A percentile compares a stretch with the other conserved stretches of the same genome.
phyloP scores from a whole-genome alignment of 2,888 invertebrate genomes.

The Agonopterix heracliana region DNA sequence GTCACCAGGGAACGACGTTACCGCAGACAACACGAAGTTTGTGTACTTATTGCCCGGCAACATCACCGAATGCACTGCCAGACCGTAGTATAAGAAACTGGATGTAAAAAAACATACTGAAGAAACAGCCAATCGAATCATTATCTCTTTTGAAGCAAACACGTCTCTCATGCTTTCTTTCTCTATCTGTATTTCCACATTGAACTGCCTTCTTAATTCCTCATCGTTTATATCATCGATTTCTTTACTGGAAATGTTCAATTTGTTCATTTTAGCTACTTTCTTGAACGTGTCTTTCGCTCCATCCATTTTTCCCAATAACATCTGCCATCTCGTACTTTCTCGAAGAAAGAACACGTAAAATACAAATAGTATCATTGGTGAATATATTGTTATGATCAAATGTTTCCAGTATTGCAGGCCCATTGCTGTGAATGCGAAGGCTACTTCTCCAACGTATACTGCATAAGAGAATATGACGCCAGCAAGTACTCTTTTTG shows the following conservation, averaged over 20 bases:
- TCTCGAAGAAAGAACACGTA: conserved; percentile 44
- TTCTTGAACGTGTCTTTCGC: conserved; percentile 43
- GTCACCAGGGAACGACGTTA: conserved; percentile 57
- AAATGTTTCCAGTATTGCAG: conserved; percentile 52
- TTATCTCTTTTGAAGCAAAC: conserved; percentile 47
- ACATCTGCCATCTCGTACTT: conserved; percentile 55
- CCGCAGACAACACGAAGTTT: conserved; percentile 47
- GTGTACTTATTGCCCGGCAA: conserved; percentile 58
- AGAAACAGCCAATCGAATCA: conserved; percentile 43
- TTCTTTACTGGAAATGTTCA: conserved; percentile 34
- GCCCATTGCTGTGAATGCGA: conserved; percentile 48
- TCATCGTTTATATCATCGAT: conserved; percentile 39
- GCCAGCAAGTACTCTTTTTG: conserved; percentile 50
- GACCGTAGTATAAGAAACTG: conserved; percentile 55
- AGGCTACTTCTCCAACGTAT: conserved; percentile 51
- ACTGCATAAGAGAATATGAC: conserved; percentile 53
- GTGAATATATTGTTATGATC: conserved; percentile 42
- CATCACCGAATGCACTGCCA: conserved; percentile 45
- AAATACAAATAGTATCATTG: conserved; percentile 38
- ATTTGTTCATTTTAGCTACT: conserved; percentile 41
- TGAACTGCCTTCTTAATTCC: conserved; percentile 40
- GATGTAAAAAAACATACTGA: conserved; percentile 54
- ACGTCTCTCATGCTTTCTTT: conserved; percentile 47
- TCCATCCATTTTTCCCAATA: conserved; percentile 41
- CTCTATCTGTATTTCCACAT: conserved; percentile 42